Evolutionary conservation across 2,113 vertebrate genomes (phyloP).

Genomic region (Thermophis baileyi): DNA sequence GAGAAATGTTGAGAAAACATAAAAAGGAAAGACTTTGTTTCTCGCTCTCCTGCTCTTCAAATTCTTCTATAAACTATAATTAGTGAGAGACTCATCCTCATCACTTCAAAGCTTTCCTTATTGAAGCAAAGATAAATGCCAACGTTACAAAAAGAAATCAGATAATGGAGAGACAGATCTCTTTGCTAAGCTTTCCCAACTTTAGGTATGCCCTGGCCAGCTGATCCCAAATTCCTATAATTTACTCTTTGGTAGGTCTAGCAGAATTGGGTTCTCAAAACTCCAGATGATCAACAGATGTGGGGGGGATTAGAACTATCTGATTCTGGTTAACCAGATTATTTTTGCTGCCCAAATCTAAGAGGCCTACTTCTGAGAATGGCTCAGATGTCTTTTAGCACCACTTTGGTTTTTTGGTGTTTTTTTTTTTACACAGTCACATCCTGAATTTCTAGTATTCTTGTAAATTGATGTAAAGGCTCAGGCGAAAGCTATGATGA

Average conservation of each 20-base stretch:
- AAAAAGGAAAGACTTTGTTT: neutral
- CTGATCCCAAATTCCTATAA: neutral
- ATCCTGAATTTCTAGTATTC: constrained; percentile 33
- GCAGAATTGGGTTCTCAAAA: neutral
- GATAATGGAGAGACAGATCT: neutral
- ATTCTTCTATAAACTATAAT: neutral
- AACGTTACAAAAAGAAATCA: neutral
- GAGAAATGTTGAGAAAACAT: neutral
- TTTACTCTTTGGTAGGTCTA: neutral
- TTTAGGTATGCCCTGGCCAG: neutral
- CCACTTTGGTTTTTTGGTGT: neutral
- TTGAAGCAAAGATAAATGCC: neutral
- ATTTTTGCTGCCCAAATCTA: neutral
- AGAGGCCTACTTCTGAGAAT: neutral
- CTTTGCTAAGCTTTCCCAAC: neutral
- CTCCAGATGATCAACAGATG: neutral
- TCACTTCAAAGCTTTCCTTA: neutral
- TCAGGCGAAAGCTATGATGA: constrained; percentile 37
- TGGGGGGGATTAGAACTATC: neutral
- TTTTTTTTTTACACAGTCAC: neutral
- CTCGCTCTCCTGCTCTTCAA: neutral
- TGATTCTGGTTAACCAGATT: neutral
- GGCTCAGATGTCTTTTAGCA: neutral
- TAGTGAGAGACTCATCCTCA: neutral
- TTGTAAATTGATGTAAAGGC: constrained; percentile 36